Percentiles rank a stretch among this genome's conserved stretches.
These are phyloP conservation scores for Malurus alboscapulatus DNA, from an alignment of 2,113 vertebrate species.

Conservation along the genomic window DNA sequence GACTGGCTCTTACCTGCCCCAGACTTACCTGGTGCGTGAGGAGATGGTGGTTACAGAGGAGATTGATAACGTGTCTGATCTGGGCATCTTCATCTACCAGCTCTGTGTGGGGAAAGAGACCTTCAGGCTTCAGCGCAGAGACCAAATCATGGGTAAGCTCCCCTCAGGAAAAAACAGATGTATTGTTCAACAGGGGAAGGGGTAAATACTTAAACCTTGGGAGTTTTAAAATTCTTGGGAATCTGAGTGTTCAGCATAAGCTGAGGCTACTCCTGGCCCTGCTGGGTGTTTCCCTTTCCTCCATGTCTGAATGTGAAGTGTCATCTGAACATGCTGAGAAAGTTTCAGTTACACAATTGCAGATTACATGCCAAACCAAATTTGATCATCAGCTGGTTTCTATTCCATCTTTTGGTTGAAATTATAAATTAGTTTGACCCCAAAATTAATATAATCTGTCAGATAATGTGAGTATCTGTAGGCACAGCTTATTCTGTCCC, in stretches of 20 bases:
- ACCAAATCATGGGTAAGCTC: conserved; percentile 77
- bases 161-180: no score
- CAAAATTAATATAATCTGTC: background rate
- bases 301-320: background rate
- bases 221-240: background rate
- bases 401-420: background rate
- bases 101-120: conserved; percentile 90
- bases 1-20: conserved; percentile 87
- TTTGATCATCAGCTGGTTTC: background rate
- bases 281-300: background rate
- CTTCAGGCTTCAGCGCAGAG: conserved; percentile 86
- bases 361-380: background rate
- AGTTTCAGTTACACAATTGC: background rate
- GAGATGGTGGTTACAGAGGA: conserved; percentile 92
- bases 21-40: conserved; percentile 89
- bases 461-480: background rate
- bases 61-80: conserved; percentile 82
- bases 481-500: background rate
- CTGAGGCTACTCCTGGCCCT: background rate
- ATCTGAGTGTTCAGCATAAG: background rate
- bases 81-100: conserved; percentile 91
- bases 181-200: background rate
- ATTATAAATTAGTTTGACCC: background rate
- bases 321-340: background rate
- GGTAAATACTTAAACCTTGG: background rate